Percentiles rank a stretch among this genome's conserved stretches.
Evolutionary conservation across 92 coral and sea anemone species (phyloP).

Genomic region (Zoanthus gigantus): DNA sequence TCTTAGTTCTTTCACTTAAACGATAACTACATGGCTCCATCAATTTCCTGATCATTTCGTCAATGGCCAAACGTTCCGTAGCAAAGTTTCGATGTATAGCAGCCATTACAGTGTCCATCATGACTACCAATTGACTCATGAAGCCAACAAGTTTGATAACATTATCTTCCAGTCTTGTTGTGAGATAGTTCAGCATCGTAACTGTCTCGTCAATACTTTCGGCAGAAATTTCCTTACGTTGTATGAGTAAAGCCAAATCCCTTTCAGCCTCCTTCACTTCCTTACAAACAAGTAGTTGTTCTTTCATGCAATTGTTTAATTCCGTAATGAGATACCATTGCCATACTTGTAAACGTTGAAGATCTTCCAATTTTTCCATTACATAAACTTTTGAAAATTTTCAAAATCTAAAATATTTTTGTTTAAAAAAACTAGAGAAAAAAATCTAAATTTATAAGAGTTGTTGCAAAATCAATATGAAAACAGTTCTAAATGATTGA

Average conservation of each 20-base stretch:
- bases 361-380: slow-evolving; percentile 70
- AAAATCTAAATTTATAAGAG: no score
- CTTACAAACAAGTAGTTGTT: slow-evolving; percentile 65
- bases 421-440: background rate
- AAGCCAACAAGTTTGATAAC: slow-evolving; percentile 77
- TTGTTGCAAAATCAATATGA: no score
- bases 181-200: slow-evolving; percentile 73
- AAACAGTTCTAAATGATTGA: no score
- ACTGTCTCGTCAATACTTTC: slow-evolving; percentile 71
- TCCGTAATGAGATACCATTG: slow-evolving; percentile 82
- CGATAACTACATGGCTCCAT: slow-evolving; percentile 67
- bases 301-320: slow-evolving; percentile 72
- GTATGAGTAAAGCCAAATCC: slow-evolving; percentile 57
- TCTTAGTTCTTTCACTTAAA: slow-evolving; percentile 81
- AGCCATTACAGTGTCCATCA: slow-evolving; percentile 88
- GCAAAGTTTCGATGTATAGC: slow-evolving; percentile 79
- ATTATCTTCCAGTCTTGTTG: slow-evolving; percentile 78
- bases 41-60: slow-evolving; percentile 84
- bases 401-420: background rate
- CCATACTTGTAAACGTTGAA: slow-evolving; percentile 62
- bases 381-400: background rate
- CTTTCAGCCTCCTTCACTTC: slow-evolving; percentile 61
- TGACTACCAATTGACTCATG: slow-evolving; percentile 83
- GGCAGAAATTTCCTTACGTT: slow-evolving; percentile 53
- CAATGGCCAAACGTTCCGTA: slow-evolving; percentile 82